Conservation (phyloP, 2,888 invertebrate genomes). For the Apodemia zela region DNA sequence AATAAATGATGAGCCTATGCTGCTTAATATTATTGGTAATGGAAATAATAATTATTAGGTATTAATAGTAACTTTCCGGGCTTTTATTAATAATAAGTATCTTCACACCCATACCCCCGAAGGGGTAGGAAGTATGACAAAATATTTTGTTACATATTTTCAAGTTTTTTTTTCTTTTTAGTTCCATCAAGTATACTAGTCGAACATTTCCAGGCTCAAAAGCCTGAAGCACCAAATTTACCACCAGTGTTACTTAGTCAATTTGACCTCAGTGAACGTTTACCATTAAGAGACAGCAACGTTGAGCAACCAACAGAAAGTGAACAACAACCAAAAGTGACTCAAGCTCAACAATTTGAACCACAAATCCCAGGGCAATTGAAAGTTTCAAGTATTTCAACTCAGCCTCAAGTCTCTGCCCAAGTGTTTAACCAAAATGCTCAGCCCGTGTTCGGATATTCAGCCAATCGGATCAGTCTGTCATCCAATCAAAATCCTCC, state of each 20-base stretch:
- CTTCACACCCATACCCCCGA: too few relatives aligned
- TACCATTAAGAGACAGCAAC: slow-evolving; percentile 33
- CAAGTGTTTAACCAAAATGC: background rate
- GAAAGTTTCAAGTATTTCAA: background rate
- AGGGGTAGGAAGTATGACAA: too few relatives aligned
- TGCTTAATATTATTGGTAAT: too few relatives aligned
- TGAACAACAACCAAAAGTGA: slow-evolving; percentile 15
- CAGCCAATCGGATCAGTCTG: background rate
- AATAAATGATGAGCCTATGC: too few relatives aligned
- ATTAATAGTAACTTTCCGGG: too few relatives aligned
- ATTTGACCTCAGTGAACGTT: slow-evolving; percentile 35
- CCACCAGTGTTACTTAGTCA: slow-evolving; percentile 50
- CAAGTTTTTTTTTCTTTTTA: slow-evolving; percentile 27
- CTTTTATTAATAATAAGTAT: too few relatives aligned
- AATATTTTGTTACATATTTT: too few relatives aligned
- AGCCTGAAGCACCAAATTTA: slow-evolving; percentile 42
- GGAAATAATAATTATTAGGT: too few relatives aligned
- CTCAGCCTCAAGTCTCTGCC: background rate
- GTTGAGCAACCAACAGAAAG: slow-evolving; percentile 3
- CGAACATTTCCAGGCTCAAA: slow-evolving; percentile 48
- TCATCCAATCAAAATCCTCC: background rate
- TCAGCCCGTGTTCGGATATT: background rate
- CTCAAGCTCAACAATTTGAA: slow-evolving; percentile 12
- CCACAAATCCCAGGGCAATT: background rate
- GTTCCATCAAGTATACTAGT: slow-evolving; percentile 47